Base-by-base conservation (phyloP, 2,888 invertebrate genomes). In the Carcina quercana region DNA sequence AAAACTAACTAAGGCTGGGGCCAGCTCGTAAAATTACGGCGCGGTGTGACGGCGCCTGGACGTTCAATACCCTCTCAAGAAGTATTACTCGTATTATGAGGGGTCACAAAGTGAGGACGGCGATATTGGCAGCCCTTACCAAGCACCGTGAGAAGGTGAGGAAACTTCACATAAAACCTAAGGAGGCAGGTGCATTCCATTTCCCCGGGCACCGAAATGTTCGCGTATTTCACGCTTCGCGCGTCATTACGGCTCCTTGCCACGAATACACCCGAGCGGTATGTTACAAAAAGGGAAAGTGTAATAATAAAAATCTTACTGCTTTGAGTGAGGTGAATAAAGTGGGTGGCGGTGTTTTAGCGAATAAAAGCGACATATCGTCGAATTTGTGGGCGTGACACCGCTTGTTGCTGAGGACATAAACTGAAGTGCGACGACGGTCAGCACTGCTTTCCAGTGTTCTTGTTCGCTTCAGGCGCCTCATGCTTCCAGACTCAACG, bases 151-250 rank as follows among this genome's bases (percentile, higher is more conserved):
- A 69, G 78, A 72, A 80, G 80, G 80, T 80, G 79, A 75, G 75
- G 71, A 72, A 78, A 80, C 66, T 76, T 73, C 75, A 67, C 82
- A 79, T 82, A 82, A 82, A 82, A 79, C 78, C 66, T 78, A 74
- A 78, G 76, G 80, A 80, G 75, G 73, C 82, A 82, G 80, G 80
- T 82, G 35, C 35, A 35, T 35, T 75, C 78, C 79, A 80, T 82
- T 80, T 76, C 63, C 60, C 64, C 15, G 65, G 73, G 75, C 62
- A 65, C 66, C 74, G 59, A 71, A 80, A 80, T 73, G 79, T 70
- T 60, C 58, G 65, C 69, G 78, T 80, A 79, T 80, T 80, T 83
- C 71, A 82, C 79, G 72, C 70, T 66, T 69, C 67, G 62, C 65
- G 71, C 68, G 64, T 74, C 74, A 70, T 78, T 79, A 73, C 69